Evolutionary conservation across 2,113 vertebrate species (phyloP), one percentile per base, ranked within the genome.

Genomic region (Zosterops hypoxanthus): DNA sequence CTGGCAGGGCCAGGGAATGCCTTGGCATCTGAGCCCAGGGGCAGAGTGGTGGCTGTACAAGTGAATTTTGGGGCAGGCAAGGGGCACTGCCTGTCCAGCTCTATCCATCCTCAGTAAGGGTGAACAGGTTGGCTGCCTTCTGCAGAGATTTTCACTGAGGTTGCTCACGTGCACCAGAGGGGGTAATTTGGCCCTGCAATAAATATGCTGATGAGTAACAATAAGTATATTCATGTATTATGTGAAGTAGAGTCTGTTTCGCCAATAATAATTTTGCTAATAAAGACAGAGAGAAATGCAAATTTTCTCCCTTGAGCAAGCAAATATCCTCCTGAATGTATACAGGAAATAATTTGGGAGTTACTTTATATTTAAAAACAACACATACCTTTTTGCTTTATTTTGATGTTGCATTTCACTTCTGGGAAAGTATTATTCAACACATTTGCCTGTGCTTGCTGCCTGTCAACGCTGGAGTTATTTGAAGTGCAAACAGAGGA

Each of bases 141-240:
- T 85, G 57, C n/a, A 13, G 52, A 64, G 53, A 22, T 84, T 83
- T 61, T 82, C 47, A 47, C 12, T 61, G 33, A 39, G 42, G 23
- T 86, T 84, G 26, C 42, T 65, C 26, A 63, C 1, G 33, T 63
- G 19, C 24, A 91, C 46, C 55, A n/a, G 55, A 77, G 78, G 66
- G 39, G 47, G 26, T 87, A 59, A 88, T 95, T 86, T 88, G 34
- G 10, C 50, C 79, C 50, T 61, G 50, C 78, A 90, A 94, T 93
- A 86, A 94, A 70, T 46, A 83, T 59, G 33, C 34, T 88, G 88
- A 86, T 92, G 59, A 77, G n/a, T 76, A 94, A 66, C 91, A 92
- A 86, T 69, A 94, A 80, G 73, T 92, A n/a, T 3, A 78, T 84
- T 86, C 86, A 92, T 78, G 36, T 22, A 12, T 84, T 78, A 33